Conservation (phyloP, 1,140 invertebrate species). For the Drosophila fuyamai region DNA sequence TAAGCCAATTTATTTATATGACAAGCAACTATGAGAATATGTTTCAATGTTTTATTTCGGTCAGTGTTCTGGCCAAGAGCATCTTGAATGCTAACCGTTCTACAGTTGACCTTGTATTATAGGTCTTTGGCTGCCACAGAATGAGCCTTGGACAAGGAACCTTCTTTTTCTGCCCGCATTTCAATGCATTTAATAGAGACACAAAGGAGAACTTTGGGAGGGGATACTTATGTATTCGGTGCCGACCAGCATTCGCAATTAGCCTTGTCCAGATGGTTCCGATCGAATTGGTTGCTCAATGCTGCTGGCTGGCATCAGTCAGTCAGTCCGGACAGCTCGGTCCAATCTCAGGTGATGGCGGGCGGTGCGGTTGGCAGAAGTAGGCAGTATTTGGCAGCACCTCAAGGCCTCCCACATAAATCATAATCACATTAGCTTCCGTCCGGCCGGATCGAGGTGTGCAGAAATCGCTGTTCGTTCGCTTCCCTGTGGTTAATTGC, state of each 20-base stretch:
- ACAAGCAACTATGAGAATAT: no score
- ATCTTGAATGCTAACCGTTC: slow-evolving; percentile 32
- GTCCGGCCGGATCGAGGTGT: slow-evolving; percentile 8
- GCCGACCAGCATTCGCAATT: slow-evolving; percentile 72
- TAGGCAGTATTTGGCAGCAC: slow-evolving; percentile 20
- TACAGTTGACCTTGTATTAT: slow-evolving; percentile 53
- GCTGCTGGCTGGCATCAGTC: slow-evolving; percentile 44
- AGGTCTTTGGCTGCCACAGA: slow-evolving; percentile 35
- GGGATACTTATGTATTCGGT: slow-evolving; percentile 48
- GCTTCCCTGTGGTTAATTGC: slow-evolving; percentile 55
- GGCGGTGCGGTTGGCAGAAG: neutral
- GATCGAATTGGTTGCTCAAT: slow-evolving; percentile 9
- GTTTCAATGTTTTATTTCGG: neutral
- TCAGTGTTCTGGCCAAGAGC: slow-evolving; percentile 5
- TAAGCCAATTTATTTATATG: neutral
- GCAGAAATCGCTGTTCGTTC: slow-evolving; percentile 45
- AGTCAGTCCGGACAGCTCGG: slow-evolving; percentile 16
- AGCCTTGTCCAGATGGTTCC: slow-evolving; percentile 42
- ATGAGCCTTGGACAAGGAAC: slow-evolving; percentile 11
- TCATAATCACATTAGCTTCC: slow-evolving; percentile 73
- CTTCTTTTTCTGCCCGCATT: slow-evolving; percentile 50
- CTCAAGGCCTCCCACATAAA: slow-evolving; percentile 74
- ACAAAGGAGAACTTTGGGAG: slow-evolving; percentile 1
- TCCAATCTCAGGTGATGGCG: slow-evolving; percentile 8
- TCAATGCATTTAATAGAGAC: slow-evolving; percentile 31